These are phyloP conservation scores for Scaptomyza flava DNA, from an alignment of 2,888 invertebrate species.

Conservation along the genomic window DNA sequence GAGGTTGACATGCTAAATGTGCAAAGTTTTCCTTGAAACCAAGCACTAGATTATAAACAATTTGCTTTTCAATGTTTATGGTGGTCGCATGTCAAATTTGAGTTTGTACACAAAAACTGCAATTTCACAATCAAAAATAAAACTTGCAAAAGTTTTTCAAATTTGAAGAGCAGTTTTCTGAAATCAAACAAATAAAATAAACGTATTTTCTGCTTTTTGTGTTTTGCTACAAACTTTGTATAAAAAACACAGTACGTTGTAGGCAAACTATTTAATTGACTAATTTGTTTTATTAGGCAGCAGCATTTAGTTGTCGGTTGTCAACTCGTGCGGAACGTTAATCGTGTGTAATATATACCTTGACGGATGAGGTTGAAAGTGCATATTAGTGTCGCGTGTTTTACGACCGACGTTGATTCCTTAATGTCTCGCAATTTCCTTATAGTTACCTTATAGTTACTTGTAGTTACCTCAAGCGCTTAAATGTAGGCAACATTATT, in stretches of 20 bases:
- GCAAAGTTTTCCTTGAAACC: neutral
- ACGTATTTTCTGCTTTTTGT: too few species aligned
- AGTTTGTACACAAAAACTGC: too few species aligned
- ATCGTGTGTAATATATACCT: neutral
- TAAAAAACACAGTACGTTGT: neutral
- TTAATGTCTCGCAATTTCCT: conserved; percentile 27
- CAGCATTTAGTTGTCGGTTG: conserved; percentile 37
- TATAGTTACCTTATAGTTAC: too few species aligned
- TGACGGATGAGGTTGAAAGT: conserved; percentile 1
- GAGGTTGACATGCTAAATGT: neutral
- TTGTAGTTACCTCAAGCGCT: conserved; percentile 3
- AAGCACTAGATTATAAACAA: neutral
- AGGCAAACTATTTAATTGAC: conserved; percentile 26
- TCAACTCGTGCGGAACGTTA: conserved; percentile 2
- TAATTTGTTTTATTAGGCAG: conserved; percentile 34
- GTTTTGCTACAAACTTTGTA: too few species aligned
- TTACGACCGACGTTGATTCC: conserved; percentile 44
- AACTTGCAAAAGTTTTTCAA: neutral
- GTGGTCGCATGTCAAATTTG: neutral
- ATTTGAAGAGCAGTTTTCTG: too few species aligned
- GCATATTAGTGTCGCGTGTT: neutral
- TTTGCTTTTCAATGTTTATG: neutral
- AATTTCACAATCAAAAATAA: neutral
- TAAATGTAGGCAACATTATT: conserved; percentile 37
- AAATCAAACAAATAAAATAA: too few species aligned